These are phyloP conservation scores for Meriones psammophilus DNA, from an alignment of 2,797 vertebrate species.

Conservation along the genomic window DNA sequence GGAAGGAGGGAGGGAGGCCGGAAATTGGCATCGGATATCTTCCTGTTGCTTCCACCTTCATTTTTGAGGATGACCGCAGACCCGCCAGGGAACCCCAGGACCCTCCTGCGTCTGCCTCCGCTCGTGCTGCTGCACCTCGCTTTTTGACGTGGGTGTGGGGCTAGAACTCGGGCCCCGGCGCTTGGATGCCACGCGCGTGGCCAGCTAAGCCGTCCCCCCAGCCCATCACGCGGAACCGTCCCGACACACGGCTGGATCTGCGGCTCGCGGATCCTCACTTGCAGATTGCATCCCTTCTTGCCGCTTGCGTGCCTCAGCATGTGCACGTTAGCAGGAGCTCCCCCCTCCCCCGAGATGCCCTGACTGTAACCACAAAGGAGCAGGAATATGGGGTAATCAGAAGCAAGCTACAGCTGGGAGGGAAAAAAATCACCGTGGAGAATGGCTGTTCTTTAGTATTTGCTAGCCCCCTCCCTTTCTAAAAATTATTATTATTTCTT, in stretches of 20 bases:
- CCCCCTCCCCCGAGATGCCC: too few relatives aligned
- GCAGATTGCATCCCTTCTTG: not conserved
- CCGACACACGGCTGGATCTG: not conserved
- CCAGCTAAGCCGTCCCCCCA: not conserved
- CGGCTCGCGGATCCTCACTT: too few relatives aligned
- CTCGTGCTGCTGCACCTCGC: rapidly evolving
- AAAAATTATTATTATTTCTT: too few relatives aligned
- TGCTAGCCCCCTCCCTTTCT: not conserved
- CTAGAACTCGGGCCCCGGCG: not conserved
- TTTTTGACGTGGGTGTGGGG: not conserved
- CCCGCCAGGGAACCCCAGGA: not conserved
- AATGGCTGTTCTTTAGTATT: not conserved
- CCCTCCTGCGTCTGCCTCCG: too few relatives aligned
- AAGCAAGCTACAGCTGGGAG: not conserved
- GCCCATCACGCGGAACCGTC: not conserved
- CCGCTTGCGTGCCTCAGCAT: not conserved
- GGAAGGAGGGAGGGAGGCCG: too few relatives aligned
- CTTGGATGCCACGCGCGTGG: not conserved
- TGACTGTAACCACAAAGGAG: not conserved
- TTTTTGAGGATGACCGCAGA: not conserved
- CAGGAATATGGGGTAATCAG: not conserved
- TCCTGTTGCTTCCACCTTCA: not conserved
- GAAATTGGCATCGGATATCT: not conserved
- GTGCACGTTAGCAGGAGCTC: not conserved
- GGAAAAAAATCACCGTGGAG: not conserved